phyloP scores from a whole-genome alignment of 2,113 vertebrate genomes.

The Xiphophorus couchianus region DNA sequence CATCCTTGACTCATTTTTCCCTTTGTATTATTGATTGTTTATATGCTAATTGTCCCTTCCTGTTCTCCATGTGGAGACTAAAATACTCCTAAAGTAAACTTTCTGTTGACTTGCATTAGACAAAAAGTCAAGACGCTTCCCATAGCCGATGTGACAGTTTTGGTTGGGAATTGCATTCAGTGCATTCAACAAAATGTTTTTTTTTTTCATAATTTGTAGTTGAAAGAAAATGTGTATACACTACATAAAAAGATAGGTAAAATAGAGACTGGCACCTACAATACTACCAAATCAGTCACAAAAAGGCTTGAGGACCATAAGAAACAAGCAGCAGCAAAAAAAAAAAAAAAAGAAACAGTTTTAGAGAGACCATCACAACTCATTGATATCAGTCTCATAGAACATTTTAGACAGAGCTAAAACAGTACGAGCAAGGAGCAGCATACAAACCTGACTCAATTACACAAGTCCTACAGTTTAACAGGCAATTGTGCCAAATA shows the following conservation, averaged over 20 bases:
- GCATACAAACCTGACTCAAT: neutral
- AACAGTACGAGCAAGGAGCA: neutral
- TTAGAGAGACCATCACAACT: neutral
- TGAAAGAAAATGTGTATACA: neutral
- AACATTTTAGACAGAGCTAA: neutral
- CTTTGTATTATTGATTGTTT: constrained; percentile 31
- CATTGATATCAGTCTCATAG: neutral
- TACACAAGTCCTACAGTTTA: neutral
- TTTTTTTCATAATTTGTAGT: neutral
- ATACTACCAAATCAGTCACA: neutral
- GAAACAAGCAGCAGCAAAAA: no score
- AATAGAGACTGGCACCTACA: neutral
- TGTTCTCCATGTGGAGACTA: neutral
- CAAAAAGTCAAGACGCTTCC: neutral
- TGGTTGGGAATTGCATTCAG: neutral
- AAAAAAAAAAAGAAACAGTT: neutral
- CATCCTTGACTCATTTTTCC: constrained; percentile 38
- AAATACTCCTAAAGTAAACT: neutral
- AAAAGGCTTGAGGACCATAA: no score
- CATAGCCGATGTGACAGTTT: neutral
- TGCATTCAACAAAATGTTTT: neutral
- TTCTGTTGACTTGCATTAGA: constrained; percentile 1
- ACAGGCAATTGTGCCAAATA: no score
- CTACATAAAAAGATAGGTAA: neutral
- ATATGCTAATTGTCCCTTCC: constrained; percentile 1